These are phyloP conservation scores for Sarcophaga peregrina DNA, from an alignment of 1,140 invertebrate species.

Conservation along the genomic window DNA sequence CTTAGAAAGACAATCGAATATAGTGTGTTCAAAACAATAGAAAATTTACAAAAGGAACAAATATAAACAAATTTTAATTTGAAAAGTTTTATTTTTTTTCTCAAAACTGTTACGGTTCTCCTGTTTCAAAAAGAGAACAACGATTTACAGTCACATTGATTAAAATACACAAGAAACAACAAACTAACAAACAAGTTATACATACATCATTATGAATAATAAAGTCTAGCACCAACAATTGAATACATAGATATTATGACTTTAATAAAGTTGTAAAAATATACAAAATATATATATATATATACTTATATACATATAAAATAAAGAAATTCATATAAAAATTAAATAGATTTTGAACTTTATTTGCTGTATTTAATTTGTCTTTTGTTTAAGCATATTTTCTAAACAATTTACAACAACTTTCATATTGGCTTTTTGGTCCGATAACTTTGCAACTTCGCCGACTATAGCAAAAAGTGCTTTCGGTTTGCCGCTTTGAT, in stretches of 20 bases:
- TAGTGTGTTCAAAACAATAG: slow-evolving; percentile 54
- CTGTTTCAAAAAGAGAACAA: slow-evolving; percentile 42
- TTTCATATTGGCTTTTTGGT: slow-evolving; percentile 76
- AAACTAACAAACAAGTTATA: not conserved
- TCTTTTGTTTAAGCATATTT: slow-evolving; percentile 68
- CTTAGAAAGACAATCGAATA: slow-evolving; percentile 64
- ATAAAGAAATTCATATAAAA: slow-evolving; percentile 34
- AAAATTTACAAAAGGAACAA: slow-evolving; percentile 27
- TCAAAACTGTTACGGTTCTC: slow-evolving; percentile 44
- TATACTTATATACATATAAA: slow-evolving; percentile 3
- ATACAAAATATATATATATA: not conserved
- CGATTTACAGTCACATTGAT: slow-evolving; percentile 3
- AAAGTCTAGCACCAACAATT: not conserved
- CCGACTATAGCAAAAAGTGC: slow-evolving; percentile 74
- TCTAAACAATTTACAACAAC: slow-evolving; percentile 72
- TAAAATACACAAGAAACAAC: not conserved
- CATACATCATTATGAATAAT: not conserved
- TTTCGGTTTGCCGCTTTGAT: slow-evolving; percentile 78
- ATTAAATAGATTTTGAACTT: not conserved
- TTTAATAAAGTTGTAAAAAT: not conserved
- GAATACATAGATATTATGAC: not conserved
- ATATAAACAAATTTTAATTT: slow-evolving; percentile 3
- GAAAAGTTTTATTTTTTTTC: not conserved
- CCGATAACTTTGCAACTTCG: slow-evolving; percentile 70
- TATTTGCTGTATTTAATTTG: not conserved